Evolutionary conservation across 1,140 invertebrate species (phyloP), one percentile per base, ranked within the genome.

Genomic region (Muscidifurax raptorellus): DNA sequence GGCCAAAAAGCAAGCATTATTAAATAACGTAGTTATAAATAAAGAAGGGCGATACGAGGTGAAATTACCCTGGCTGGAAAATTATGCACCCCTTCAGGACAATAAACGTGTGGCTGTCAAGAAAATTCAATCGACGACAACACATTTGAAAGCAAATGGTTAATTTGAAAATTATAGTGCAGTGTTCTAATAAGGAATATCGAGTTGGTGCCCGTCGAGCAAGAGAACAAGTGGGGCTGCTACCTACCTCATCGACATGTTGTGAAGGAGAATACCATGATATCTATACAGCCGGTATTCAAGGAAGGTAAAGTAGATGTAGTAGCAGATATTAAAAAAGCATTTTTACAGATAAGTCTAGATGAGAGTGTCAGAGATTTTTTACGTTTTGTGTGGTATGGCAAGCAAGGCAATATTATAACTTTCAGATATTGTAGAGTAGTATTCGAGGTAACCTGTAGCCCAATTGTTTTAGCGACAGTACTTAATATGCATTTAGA

Each of bases 221-320:
- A 30, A 22, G 28, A 47, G 9, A 28, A 44, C 32, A 25, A 44
- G n/a, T 36, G 12, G 28, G 22, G 79, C 15, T 40, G 52, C 18
- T 81, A 81, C 25, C 52, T 88, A 15, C 86, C 87, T 32, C 88
- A 89, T 86, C 80, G 83, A 25, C 82, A 85, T 1, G 85, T 81
- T 18, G 7, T 88, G 7, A 87, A 88, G 28, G 22, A 22, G 22
- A 67, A 80, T 30, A 40, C 36, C 15, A 88, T 87, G 15, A 87
- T 84, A 2, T 79, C 80, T 32, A 80, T 88, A 40, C 40, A 86
- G 22, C 85, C 87, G 3, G 88, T 88, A 28, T 88, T 87, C 64
- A 87, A 88, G 1, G 72, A 75, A n/a, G 40, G 72, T n/a, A 27
- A 47, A 25, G 44, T 75, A 5, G 72, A 36, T 18, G n/a, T n/a